Conservation (phyloP, 2,113 vertebrate species). For the Aegypius monachus region DNA sequence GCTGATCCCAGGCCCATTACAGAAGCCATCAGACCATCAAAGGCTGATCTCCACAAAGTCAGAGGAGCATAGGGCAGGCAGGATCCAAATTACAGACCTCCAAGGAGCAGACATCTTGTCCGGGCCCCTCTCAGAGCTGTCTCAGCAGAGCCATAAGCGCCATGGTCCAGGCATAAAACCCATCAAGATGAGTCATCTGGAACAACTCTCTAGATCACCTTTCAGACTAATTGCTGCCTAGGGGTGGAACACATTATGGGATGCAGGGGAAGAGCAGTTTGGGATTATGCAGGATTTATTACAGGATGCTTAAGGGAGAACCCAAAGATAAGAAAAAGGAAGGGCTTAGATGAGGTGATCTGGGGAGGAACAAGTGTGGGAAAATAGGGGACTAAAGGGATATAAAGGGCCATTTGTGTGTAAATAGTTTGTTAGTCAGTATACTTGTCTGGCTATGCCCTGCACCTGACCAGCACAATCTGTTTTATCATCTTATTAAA, state of each 20-base stretch:
- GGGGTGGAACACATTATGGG: neutral
- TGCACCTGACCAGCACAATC: neutral
- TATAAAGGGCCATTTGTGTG: neutral
- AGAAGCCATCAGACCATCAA: neutral
- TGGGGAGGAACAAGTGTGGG: neutral
- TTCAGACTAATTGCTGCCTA: neutral
- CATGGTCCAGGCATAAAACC: neutral
- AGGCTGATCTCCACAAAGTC: neutral
- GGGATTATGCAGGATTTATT: neutral
- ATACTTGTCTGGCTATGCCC: neutral
- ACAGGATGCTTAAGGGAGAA: neutral
- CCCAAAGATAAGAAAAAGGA: neutral
- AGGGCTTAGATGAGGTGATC: neutral
- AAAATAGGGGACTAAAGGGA: neutral
- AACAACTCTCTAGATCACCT: neutral
- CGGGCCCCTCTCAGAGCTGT: neutral
- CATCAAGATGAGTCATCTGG: neutral
- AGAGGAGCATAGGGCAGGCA: neutral
- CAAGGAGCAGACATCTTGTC: neutral
- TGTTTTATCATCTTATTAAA: neutral
- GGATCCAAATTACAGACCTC: neutral
- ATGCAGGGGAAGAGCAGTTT: neutral
- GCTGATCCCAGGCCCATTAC: neutral
- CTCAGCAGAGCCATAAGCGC: neutral
- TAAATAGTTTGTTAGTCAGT: neutral